Evolutionary conservation across 1,140 invertebrate genomes (phyloP).

Genomic region (Druon quercuslanigerum): DNA sequence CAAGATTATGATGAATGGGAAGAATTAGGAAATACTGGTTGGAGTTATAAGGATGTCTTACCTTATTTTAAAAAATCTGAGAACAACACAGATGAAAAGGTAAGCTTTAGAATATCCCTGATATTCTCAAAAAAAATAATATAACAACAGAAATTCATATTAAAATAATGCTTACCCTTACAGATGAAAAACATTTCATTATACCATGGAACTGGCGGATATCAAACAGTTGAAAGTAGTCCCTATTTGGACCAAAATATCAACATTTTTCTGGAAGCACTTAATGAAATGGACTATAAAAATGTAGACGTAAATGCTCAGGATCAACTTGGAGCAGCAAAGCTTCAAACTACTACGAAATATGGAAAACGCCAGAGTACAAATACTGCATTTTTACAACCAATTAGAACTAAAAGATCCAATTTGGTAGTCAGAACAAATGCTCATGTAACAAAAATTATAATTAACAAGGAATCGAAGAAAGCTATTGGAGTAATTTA

Average conservation of each 20-base stretch:
- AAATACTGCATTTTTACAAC: conserved; percentile 78
- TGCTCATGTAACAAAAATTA: conserved; percentile 53
- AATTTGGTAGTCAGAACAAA: conserved; percentile 77
- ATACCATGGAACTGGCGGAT: neutral
- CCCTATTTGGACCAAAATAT: neutral
- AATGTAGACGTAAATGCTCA: conserved; percentile 67
- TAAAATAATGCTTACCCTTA: neutral
- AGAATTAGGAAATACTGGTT: conserved; percentile 64
- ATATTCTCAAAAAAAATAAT: neutral
- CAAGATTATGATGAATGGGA: conserved; percentile 78
- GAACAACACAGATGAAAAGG: conserved; percentile 57
- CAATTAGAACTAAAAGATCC: conserved; percentile 71
- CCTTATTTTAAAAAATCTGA: conserved; percentile 72
- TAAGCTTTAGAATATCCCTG: neutral
- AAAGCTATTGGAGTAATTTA: conserved; percentile 77
- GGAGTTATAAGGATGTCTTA: conserved; percentile 76
- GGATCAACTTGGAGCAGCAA: conserved; percentile 60
- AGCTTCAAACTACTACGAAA: conserved; percentile 77
- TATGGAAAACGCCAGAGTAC: conserved; percentile 80
- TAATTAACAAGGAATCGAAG: conserved; percentile 76
- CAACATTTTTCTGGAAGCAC: conserved; percentile 71
- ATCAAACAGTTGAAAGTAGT: neutral
- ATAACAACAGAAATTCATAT: neutral
- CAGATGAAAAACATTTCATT: neutral
- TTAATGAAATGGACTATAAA: conserved; percentile 70